Evolutionary conservation across 2,113 vertebrate species (phyloP).

Genomic region (Hemibagrus wyckioides): DNA sequence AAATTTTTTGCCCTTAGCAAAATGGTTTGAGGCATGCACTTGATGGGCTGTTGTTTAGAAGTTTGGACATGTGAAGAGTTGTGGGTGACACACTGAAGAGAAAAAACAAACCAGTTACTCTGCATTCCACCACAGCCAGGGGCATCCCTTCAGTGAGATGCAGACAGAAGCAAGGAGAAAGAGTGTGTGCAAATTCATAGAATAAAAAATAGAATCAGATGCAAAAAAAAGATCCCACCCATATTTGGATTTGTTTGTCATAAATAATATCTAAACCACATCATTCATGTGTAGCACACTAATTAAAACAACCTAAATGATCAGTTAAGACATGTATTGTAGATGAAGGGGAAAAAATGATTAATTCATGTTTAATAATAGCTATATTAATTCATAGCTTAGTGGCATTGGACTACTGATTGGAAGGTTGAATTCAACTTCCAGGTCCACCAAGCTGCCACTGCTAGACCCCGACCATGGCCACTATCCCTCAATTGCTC

Average conservation of each 20-base stretch:
- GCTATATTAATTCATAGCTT: too few species aligned
- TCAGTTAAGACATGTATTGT: background rate
- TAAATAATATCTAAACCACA: background rate
- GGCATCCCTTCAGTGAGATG: constrained; percentile 55
- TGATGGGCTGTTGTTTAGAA: constrained; percentile 60
- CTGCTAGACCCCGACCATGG: too few species aligned
- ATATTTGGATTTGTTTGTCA: constrained; percentile 56
- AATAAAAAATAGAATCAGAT: background rate
- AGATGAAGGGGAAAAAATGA: background rate
- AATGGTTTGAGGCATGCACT: constrained; percentile 70
- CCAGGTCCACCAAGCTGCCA: too few species aligned
- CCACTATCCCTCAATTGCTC: too few species aligned
- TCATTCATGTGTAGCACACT: background rate
- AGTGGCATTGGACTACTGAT: too few species aligned
- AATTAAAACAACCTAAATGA: background rate
- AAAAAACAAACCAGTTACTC: constrained; percentile 25
- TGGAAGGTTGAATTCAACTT: too few species aligned
- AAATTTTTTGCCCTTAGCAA: constrained; percentile 60
- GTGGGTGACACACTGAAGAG: constrained; percentile 21
- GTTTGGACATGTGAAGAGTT: constrained; percentile 55
- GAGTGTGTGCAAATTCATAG: constrained; percentile 13
- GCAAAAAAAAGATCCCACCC: constrained; percentile 62
- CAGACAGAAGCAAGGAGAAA: constrained; percentile 32
- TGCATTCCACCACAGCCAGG: constrained; percentile 37
- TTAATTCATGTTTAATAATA: background rate